These are phyloP conservation scores for Ceyx margarethae DNA, from an alignment of 2,113 vertebrate genomes.

Conservation along the genomic window DNA sequence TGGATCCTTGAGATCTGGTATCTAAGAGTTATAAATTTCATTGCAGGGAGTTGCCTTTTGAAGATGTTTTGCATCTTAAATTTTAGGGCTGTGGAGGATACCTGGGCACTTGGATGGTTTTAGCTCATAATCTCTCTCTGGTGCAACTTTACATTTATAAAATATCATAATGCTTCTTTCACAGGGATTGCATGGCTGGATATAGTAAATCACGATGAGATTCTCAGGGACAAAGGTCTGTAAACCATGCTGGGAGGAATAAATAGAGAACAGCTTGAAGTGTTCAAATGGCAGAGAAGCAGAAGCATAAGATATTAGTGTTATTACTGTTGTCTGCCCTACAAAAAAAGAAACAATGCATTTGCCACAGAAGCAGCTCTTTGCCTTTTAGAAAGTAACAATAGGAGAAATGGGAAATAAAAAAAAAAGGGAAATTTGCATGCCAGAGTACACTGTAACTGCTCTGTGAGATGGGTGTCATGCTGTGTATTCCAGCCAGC, in stretches of 20 bases:
- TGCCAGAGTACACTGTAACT: background rate
- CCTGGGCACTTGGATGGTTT: background rate
- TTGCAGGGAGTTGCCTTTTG: background rate
- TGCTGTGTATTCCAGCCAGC: background rate
- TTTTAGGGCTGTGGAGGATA: background rate
- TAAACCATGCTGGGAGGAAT: background rate
- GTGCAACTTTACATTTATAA: background rate
- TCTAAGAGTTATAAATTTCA: background rate
- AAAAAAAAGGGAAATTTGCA: background rate
- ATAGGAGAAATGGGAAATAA: background rate
- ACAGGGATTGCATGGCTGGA: background rate
- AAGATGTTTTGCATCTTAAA: background rate
- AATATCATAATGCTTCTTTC: background rate
- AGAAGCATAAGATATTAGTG: background rate
- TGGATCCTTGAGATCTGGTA: background rate
- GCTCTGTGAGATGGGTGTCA: accelerated
- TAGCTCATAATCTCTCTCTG: background rate
- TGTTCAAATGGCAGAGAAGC: background rate
- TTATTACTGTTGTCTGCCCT: background rate
- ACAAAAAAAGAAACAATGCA: background rate
- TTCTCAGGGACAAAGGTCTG: background rate
- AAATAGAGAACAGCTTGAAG: background rate
- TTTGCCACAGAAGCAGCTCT: background rate
- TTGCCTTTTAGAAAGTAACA: background rate
- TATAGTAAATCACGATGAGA: background rate